Conservation (phyloP, 2,888 invertebrate species). For the Chironomus tentans region DNA sequence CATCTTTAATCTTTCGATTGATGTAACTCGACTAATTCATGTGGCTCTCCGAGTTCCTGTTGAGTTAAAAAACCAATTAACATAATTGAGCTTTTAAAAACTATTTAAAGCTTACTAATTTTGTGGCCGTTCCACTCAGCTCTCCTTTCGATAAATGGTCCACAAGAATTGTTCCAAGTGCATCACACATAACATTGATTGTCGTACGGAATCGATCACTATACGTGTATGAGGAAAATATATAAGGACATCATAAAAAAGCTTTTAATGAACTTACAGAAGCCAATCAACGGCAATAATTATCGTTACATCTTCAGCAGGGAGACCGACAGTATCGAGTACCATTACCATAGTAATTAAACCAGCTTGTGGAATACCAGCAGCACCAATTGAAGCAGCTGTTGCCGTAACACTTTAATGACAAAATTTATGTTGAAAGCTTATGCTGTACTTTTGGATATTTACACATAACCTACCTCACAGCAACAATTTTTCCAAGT, state of each 20-base stretch:
- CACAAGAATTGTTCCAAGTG: conserved; percentile 86
- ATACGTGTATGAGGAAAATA: conserved; percentile 33
- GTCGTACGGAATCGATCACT: conserved; percentile 82
- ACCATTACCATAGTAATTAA: conserved; percentile 95
- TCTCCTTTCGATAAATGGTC: conserved; percentile 73
- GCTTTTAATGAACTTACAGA: conserved; percentile 54
- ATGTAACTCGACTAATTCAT: conserved; percentile 57
- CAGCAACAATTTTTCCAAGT: conserved; percentile 81
- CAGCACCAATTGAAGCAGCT: conserved; percentile 93
- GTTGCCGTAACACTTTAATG: conserved; percentile 81
- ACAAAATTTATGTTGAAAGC: conserved; percentile 25
- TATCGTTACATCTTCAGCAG: conserved; percentile 80
- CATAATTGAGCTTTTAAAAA: neutral
- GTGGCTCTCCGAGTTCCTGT: conserved; percentile 47
- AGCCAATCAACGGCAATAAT: conserved; percentile 90
- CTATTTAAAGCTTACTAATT: conserved; percentile 9
- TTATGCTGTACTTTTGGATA: neutral
- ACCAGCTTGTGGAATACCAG: conserved; percentile 93
- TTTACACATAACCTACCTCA: conserved; percentile 59
- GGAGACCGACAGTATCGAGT: conserved; percentile 80
- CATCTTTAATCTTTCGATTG: conserved; percentile 40
- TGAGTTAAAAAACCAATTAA: neutral
- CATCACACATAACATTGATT: conserved; percentile 93
- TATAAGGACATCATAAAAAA: neutral
- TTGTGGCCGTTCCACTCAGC: conserved; percentile 40